phyloP scores from a whole-genome alignment of 2,113 vertebrate genomes.

The Sylvietta virens region DNA sequence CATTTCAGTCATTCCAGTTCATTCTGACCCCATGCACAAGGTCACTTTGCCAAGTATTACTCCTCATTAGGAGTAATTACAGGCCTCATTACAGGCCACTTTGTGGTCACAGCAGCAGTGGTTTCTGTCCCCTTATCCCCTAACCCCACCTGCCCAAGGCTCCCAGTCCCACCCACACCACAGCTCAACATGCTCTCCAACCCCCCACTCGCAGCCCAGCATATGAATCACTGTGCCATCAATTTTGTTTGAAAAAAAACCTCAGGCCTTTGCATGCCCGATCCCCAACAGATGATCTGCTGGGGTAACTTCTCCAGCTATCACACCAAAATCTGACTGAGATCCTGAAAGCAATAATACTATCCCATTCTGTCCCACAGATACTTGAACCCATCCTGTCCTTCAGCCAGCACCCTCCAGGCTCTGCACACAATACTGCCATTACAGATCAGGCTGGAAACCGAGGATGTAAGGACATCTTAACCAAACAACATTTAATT shows the following conservation, averaged over 20 bases:
- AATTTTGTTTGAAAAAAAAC: not conserved
- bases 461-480: not conserved
- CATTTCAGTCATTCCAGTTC: not conserved
- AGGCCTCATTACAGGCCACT: no score
- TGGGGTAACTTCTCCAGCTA: not conserved
- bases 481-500: not conserved
- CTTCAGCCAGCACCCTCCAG: not conserved
- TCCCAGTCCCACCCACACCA: not conserved
- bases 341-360: not conserved
- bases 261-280: not conserved
- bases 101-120: not conserved
- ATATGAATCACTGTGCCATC: fast-evolving
- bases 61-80: no score
- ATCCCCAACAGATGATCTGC: not conserved
- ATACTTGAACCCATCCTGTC: not conserved
- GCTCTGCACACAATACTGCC: not conserved
- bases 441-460: not conserved
- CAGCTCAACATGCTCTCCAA: fast-evolving
- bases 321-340: not conserved
- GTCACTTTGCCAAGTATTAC: not conserved
- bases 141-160: not conserved
- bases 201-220: not conserved
- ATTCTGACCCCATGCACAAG: fast-evolving
- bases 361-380: not conserved
- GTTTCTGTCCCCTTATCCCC: not conserved